A percentile compares a stretch with the other conserved stretches of the same genome.
These are phyloP conservation scores for Lysandra bellargus DNA, from an alignment of 2,888 invertebrate genomes.

Conservation along the genomic window DNA sequence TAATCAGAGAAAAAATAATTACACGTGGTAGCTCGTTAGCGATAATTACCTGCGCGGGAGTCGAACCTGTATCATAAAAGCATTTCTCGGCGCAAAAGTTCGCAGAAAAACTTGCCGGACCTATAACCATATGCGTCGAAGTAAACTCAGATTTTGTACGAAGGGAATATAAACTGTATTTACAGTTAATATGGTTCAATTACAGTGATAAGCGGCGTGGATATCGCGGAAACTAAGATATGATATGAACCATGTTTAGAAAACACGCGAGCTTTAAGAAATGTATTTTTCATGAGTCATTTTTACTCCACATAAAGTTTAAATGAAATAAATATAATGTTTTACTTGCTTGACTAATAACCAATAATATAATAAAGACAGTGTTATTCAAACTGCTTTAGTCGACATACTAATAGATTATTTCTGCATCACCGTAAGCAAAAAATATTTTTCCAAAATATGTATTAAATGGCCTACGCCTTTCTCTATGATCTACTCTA, in stretches of 20 bases:
- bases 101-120: conserved; percentile 38
- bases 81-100: conserved; percentile 35
- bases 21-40: conserved; percentile 28
- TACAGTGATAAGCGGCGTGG: not conserved
- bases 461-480: no score
- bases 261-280: conserved; percentile 38
- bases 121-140: conserved; percentile 22
- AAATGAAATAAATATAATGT: not conserved
- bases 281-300: conserved; percentile 31
- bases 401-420: no score
- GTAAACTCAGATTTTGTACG: not conserved
- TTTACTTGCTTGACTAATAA: no score
- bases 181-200: not conserved
- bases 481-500: no score
- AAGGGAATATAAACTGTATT: not conserved
- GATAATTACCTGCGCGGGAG: conserved; percentile 36
- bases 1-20: conserved; percentile 25
- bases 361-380: not conserved
- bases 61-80: conserved; percentile 43
- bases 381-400: not conserved
- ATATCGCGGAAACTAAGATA: conserved; percentile 33
- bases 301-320: not conserved
- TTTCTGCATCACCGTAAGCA: no score
- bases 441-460: no score
- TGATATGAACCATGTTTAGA: conserved; percentile 38